Conservation (phyloP, 2,888 invertebrate species). For the Pristionchus maxplancki region DNA sequence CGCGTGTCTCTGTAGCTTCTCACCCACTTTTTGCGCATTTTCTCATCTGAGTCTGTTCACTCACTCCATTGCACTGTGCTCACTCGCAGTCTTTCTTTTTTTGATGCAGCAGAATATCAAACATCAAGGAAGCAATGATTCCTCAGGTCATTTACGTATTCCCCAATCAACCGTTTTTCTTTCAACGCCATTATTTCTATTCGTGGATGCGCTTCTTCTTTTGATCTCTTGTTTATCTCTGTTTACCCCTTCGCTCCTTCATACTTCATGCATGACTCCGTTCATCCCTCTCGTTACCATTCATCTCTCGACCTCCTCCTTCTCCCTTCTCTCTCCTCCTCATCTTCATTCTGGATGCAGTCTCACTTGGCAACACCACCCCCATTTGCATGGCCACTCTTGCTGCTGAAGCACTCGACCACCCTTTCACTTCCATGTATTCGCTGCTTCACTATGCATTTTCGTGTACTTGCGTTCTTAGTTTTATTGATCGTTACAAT, state of each 20-base stretch:
- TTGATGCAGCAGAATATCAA: not conserved
- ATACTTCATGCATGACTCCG: constrained; percentile 34
- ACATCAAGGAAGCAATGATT: not conserved
- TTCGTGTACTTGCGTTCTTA: not conserved
- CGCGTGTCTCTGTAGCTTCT: constrained; percentile 35
- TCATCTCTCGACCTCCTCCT: not conserved
- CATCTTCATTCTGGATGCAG: constrained; percentile 22
- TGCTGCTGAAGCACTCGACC: not conserved
- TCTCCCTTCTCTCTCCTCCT: constrained; percentile 14
- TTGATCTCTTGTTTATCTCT: not conserved
- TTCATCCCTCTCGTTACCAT: not conserved
- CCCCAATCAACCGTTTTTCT: not conserved
- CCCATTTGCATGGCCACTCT: not conserved
- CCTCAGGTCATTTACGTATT: not conserved
- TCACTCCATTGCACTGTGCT: not conserved
- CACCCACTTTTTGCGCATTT: constrained; percentile 15
- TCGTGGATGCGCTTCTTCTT: not conserved
- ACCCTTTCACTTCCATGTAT: not conserved
- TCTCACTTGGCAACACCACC: constrained; percentile 38
- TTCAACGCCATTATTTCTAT: not conserved
- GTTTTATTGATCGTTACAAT: too few species aligned
- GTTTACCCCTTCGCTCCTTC: constrained; percentile 23
- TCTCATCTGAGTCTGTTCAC: not conserved
- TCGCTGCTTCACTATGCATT: not conserved
- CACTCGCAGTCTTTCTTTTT: not conserved